Evolutionary conservation across 2,113 vertebrate species (phyloP), one percentile per base, ranked within the genome.

Genomic region (Anarrhichthys ocellatus): DNA sequence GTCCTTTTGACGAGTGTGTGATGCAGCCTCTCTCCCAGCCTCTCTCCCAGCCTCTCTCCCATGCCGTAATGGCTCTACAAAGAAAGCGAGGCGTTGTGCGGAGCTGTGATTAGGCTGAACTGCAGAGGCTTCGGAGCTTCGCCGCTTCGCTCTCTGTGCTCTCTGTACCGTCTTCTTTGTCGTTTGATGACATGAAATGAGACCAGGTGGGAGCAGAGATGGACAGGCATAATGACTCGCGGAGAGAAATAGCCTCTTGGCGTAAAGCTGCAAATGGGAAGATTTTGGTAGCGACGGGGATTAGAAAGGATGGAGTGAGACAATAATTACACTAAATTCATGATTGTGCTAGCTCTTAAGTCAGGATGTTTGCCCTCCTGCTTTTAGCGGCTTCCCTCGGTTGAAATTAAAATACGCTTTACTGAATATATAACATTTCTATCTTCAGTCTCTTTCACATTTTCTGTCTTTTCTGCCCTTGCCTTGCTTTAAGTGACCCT

Each of bases 71-170:
- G 54, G 68, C 42, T 69, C 0, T 9, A 78, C 46, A 82, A 69
- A 86, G 64, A 54, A 32, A 78, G 61, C 11, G 66, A 83, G 79
- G 79, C 67, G 78, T 82, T 84, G 48, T 91, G 78, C 69, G 83
- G 75, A 71, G 85, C 84, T 59, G 54, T 82, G 88, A 92, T 89
- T 85, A 83, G 75, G 71, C 64, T 80, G 63, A 76, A 66, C 76
- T 81, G 76, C 84, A 82, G 78, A 88, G 82, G 80, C 56, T 81
- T 46, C 63, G 32, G 56, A 85, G 87, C 73, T 70, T 78, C 61
- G 1, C 80, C 17, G 52, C 54, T 65, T 77, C 79, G 70, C 78
- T 38, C 46, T 2, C 52, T 65, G 44, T 56, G 64, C 50, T 56
- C 56, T 72, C 77, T 14, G 18, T 32, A 15, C 76, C 46, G 62